Evolutionary conservation across 2,113 vertebrate genomes (phyloP).

Genomic region (Rhipidura dahli): DNA sequence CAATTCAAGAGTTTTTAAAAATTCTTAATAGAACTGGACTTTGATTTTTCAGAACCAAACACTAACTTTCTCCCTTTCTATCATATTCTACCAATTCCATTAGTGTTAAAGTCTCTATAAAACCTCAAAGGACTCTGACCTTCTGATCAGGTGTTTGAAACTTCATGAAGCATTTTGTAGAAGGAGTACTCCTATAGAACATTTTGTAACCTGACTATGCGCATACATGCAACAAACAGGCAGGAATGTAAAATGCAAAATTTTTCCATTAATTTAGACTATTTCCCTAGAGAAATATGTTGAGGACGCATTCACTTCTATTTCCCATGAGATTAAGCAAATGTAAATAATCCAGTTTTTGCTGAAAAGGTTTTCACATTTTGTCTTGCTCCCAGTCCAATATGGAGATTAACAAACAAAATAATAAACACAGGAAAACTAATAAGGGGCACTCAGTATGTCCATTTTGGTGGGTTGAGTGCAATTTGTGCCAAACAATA

Average conservation of each 20-base stretch:
- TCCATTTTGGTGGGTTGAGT: not conserved
- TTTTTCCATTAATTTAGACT: not conserved
- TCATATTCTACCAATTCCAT: not conserved
- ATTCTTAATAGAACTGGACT: not conserved
- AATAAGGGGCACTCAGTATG: not conserved
- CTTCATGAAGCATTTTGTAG: not conserved
- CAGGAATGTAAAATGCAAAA: not conserved
- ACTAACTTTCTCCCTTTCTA: not conserved
- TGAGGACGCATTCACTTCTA: not conserved
- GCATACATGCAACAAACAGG: not conserved
- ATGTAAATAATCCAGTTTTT: conserved; percentile 30
- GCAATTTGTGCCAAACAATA: not conserved
- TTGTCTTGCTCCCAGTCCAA: not conserved
- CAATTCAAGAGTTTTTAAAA: not conserved
- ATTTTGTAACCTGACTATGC: not conserved
- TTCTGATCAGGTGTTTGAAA: not conserved
- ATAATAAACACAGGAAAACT: not conserved
- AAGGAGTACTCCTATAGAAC: not conserved
- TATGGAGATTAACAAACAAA: not conserved
- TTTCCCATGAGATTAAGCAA: not conserved
- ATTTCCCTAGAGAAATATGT: not conserved
- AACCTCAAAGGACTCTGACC: not conserved
- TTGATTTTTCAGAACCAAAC: not conserved
- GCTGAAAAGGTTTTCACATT: not conserved
- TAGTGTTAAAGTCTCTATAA: not conserved